These are phyloP conservation scores for Pediacus dermestoides DNA, from an alignment of 2,888 invertebrate species.

Conservation along the genomic window DNA sequence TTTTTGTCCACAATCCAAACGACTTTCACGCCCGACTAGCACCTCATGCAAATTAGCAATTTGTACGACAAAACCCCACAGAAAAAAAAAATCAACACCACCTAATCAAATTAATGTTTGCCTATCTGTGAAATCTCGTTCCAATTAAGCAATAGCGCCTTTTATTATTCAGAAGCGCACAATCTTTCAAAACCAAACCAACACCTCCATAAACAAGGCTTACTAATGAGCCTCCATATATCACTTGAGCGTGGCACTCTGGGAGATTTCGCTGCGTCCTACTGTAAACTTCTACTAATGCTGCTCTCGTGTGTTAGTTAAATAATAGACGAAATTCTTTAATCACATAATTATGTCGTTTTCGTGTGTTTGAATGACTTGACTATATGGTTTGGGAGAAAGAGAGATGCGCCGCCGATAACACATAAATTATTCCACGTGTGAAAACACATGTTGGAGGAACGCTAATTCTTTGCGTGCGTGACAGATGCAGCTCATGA, in stretches of 20 bases:
- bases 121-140: constrained; percentile 22
- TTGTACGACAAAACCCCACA: constrained; percentile 24
- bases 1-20: constrained; percentile 8
- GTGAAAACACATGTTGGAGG: constrained; percentile 40
- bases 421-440: constrained; percentile 46
- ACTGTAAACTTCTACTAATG: too few species aligned
- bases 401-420: constrained; percentile 34
- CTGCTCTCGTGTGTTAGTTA: too few species aligned
- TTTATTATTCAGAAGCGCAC: constrained; percentile 11
- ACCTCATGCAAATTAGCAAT: constrained; percentile 35
- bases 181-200: constrained; percentile 12
- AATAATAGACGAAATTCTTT: constrained; percentile 36
- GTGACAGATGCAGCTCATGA: constrained; percentile 43
- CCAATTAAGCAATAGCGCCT: constrained; percentile 22
- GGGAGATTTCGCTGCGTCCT: constrained; percentile 5
- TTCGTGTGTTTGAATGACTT: constrained; percentile 38
- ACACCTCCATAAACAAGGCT: constrained; percentile 4
- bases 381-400: constrained; percentile 37
- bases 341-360: constrained; percentile 46
- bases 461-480: constrained; percentile 46
- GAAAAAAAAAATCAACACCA: constrained; percentile 15
- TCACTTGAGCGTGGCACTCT: too few species aligned
- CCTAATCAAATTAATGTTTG: constrained; percentile 19
- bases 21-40: constrained; percentile 7
- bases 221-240: constrained; percentile 20